Conservation (phyloP, 2,888 invertebrate species). For the Spodoptera littoralis region DNA sequence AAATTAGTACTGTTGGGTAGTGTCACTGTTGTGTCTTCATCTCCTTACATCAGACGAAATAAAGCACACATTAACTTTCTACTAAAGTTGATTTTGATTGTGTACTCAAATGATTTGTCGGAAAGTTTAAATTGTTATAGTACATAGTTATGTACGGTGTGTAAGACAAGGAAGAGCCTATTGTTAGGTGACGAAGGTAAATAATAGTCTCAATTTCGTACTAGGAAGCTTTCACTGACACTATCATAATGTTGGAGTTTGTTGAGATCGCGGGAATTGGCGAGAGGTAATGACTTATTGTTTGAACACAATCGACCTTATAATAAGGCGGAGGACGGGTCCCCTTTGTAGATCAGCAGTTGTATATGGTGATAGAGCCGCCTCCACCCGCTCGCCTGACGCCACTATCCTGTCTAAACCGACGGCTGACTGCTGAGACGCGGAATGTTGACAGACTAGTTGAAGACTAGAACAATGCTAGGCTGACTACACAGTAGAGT, state of each 20-base stretch:
- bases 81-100: slow-evolving; percentile 36
- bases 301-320: slow-evolving; percentile 70
- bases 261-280: slow-evolving; percentile 73
- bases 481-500: slow-evolving; percentile 60
- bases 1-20: slow-evolving; percentile 1
- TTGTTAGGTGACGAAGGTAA: slow-evolving; percentile 52
- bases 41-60: slow-evolving; percentile 5
- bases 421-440: slow-evolving; percentile 65
- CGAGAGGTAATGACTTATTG: slow-evolving; percentile 74
- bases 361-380: slow-evolving; percentile 59
- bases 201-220: slow-evolving; percentile 67
- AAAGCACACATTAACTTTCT: slow-evolving; percentile 25
- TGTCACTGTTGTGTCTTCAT: background rate
- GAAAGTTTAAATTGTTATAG: slow-evolving; percentile 26
- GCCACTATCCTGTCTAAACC: slow-evolving; percentile 50
- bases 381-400: slow-evolving; percentile 34
- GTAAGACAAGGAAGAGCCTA: slow-evolving; percentile 36
- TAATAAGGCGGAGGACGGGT: slow-evolving; percentile 57
- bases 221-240: slow-evolving; percentile 77
- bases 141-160: slow-evolving; percentile 21
- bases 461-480: slow-evolving; percentile 71
- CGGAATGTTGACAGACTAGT: slow-evolving; percentile 76
- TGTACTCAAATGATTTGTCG: slow-evolving; percentile 21
- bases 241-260: slow-evolving; percentile 61
- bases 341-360: slow-evolving; percentile 39